Evolutionary conservation across 2,888 invertebrate species (phyloP).

Genomic region (Parasteatoda lunata): DNA sequence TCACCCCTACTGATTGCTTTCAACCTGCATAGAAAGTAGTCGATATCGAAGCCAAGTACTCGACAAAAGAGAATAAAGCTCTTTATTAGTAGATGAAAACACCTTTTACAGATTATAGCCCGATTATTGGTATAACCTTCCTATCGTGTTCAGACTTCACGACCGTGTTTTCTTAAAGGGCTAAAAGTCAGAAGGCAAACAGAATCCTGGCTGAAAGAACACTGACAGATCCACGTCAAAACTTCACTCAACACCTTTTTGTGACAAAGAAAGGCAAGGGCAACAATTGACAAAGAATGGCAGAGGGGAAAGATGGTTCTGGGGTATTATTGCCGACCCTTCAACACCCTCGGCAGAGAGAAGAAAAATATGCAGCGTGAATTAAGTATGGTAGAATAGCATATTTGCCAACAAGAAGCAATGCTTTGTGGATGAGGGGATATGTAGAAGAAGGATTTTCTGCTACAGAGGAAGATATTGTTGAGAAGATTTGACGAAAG

Average conservation of each 20-base stretch:
- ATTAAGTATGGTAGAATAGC: neutral
- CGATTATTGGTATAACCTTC: constrained; percentile 31
- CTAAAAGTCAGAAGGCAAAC: constrained; percentile 49
- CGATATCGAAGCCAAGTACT: neutral
- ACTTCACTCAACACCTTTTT: constrained; percentile 13
- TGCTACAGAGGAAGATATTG: neutral
- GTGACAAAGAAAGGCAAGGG: neutral
- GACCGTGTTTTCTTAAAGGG: constrained; percentile 2
- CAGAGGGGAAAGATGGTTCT: neutral
- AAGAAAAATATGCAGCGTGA: constrained; percentile 6
- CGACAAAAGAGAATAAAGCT: neutral
- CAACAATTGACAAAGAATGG: neutral
- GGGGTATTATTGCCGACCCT: constrained; percentile 7
- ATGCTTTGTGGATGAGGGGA: constrained; percentile 1
- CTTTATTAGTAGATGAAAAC: neutral
- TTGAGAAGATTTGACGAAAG: no score
- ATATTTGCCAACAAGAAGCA: constrained; percentile 2
- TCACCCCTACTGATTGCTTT: neutral
- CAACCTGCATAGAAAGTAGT: neutral
- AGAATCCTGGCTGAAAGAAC: neutral
- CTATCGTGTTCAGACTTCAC: neutral
- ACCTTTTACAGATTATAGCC: neutral
- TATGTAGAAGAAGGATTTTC: neutral
- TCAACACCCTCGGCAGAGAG: constrained; percentile 19
- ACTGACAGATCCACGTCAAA: constrained; percentile 41